These are phyloP conservation scores for Nezara viridula DNA, from an alignment of 2,888 invertebrate genomes.

Conservation along the genomic window DNA sequence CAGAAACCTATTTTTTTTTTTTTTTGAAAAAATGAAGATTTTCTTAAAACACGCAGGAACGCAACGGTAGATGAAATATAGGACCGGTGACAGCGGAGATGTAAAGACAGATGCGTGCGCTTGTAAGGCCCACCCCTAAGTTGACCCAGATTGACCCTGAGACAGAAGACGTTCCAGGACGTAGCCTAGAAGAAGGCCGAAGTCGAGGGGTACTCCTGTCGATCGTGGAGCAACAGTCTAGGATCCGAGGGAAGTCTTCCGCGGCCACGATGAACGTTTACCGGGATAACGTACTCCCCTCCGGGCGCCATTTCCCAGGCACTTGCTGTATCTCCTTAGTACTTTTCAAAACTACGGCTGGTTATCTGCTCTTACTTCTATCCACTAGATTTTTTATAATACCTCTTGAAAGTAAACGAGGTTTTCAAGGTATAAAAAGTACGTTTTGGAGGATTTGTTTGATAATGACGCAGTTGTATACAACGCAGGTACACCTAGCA, in stretches of 20 bases:
- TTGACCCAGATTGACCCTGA: slow-evolving; percentile 49
- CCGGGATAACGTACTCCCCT: neutral
- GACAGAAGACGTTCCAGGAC: neutral
- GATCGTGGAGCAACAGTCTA: neutral
- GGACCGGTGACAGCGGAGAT: neutral
- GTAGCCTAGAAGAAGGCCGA: slow-evolving; percentile 32
- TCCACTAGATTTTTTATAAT: neutral
- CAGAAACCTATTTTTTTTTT: neutral
- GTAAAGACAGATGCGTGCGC: slow-evolving; percentile 43
- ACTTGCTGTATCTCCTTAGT: neutral
- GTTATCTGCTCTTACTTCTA: neutral
- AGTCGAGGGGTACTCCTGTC: neutral
- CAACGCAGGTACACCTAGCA: slow-evolving; percentile 24
- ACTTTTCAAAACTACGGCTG: neutral
- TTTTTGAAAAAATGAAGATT: neutral
- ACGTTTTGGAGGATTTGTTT: neutral
- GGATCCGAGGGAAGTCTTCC: neutral
- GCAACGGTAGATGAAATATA: neutral
- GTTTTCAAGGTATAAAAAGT: neutral
- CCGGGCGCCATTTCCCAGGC: slow-evolving; percentile 29
- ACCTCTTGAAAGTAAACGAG: neutral
- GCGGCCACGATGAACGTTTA: neutral
- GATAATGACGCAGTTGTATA: neutral
- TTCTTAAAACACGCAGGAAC: neutral
- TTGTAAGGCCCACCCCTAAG: slow-evolving; percentile 45